Evolutionary conservation across 2,797 vertebrate species (phyloP).

Genomic region (Poeciliopsis presidionis): DNA sequence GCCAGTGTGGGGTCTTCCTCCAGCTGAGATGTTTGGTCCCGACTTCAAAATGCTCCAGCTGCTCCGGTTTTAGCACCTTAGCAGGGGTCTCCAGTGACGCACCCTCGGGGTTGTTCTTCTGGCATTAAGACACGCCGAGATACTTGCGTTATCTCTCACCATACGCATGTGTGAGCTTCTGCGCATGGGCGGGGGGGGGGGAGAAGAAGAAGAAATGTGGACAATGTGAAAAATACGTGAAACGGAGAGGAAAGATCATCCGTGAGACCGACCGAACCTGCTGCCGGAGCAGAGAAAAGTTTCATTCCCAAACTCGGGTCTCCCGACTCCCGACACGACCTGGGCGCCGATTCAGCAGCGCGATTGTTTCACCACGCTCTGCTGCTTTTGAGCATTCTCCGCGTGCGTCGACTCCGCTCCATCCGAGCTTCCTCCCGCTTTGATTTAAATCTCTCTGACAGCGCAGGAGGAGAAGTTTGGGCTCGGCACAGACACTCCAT

Average conservation of each 20-base stretch:
- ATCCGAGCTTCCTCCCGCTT: conserved; percentile 7
- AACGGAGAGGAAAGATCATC: conserved; percentile 29
- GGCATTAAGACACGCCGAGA: neutral
- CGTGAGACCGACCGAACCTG: neutral
- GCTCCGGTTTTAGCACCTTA: conserved; percentile 30
- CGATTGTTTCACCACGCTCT: neutral
- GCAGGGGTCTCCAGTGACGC: conserved; percentile 17
- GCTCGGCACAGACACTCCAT: conserved; percentile 18
- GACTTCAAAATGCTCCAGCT: conserved; percentile 20
- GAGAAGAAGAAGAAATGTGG: conserved; percentile 9
- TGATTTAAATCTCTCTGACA: conserved; percentile 26
- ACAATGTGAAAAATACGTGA: conserved; percentile 48
- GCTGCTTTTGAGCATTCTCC: conserved; percentile 13
- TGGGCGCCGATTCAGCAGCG: conserved; percentile 9
- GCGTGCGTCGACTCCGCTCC: conserved; percentile 9
- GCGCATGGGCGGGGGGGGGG: neutral
- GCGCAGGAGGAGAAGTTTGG: conserved; percentile 20
- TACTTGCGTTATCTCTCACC: conserved; percentile 6
- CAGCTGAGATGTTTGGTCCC: conserved; percentile 15
- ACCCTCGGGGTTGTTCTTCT: conserved; percentile 38
- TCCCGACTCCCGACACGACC: conserved; percentile 3
- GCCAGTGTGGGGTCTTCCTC: conserved; percentile 9
- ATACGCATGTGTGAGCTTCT: conserved; percentile 15
- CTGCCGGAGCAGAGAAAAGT: neutral
- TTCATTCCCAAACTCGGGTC: conserved; percentile 20